Base-by-base conservation (phyloP, 2,113 vertebrate species). In the Corapipo altera region DNA sequence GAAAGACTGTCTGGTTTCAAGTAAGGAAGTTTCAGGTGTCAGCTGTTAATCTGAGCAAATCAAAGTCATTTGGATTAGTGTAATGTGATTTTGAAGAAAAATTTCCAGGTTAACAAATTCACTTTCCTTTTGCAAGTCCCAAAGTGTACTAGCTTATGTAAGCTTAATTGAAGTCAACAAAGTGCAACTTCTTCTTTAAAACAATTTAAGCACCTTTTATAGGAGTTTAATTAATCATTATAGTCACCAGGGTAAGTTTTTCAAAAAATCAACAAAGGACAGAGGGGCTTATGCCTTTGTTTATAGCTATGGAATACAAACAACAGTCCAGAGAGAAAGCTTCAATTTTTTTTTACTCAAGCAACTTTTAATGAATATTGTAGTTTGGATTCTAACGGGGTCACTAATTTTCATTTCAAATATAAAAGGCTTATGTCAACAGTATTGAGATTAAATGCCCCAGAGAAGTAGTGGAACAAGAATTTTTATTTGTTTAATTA, bases 141-240 rank as follows among this genome's bases (percentile, higher is more conserved):
- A 35, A 70, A 49, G 48, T 51, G 65, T 19, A 4, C 35, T 65
- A 62, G 62, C 37, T 75, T 94, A 64, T 76, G 24, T 79, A 88
- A 95, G 15, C n/a, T 74, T 97, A 95, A 95, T 59, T 94, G 35
- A 96, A 96, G 66, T 76, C 44, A 92, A 43, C 13, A 18, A 71
- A 95, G 54, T 54, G 32, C 23, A 93, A 90, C 79, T 85, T 52
- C 14, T 59, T 75, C 28, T 74, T 37, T 11, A 91, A 85, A 61
- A 81, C 8, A 73, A 62, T 62, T 41, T 79, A 95, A 71, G 19
- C 32, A 51, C 4, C 41, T 55, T 51, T 55, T 62, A 85, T 19
- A 73, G 33, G 17, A 92, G 20, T 71, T n/a, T 90, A 88, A 82
- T 67, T 83, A 94, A 83, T 84, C 32, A 90, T 75, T 66, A 57